phyloP scores from a whole-genome alignment of 1,140 invertebrate species.

The Microplitis mediator region DNA sequence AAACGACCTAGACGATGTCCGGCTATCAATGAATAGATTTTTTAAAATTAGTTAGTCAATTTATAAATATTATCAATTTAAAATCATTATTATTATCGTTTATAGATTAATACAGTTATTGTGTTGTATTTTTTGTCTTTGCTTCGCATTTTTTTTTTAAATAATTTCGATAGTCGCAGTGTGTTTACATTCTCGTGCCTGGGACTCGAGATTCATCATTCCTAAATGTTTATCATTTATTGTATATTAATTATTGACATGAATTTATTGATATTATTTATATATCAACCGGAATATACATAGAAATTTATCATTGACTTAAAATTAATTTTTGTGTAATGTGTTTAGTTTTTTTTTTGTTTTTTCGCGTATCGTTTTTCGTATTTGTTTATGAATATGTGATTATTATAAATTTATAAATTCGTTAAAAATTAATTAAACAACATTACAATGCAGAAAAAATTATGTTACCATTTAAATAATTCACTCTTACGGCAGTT shows the following conservation, averaged over 20 bases:
- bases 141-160: slow-evolving; percentile 14
- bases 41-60: not conserved
- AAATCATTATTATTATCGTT: slow-evolving; percentile 19
- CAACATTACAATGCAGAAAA: too few relatives aligned
- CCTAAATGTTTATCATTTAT: slow-evolving; percentile 11
- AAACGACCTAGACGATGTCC: slow-evolving; percentile 45
- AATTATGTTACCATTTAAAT: too few relatives aligned
- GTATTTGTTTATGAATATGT: too few relatives aligned
- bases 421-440: too few relatives aligned
- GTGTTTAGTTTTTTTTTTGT: not conserved
- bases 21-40: slow-evolving; percentile 43
- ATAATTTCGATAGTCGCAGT: not conserved
- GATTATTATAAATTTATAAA: too few relatives aligned
- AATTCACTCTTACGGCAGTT: too few relatives aligned
- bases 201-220: slow-evolving; percentile 13
- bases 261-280: not conserved
- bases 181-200: slow-evolving; percentile 27
- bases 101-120: too few relatives aligned
- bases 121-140: not conserved
- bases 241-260: slow-evolving; percentile 1
- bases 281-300: too few relatives aligned
- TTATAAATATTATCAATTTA: not conserved
- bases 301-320: too few relatives aligned
- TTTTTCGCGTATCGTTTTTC: too few relatives aligned
- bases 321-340: too few relatives aligned